phyloP scores from a whole-genome alignment of 2,797 vertebrate species.

The Gymnocypris eckloni region DNA sequence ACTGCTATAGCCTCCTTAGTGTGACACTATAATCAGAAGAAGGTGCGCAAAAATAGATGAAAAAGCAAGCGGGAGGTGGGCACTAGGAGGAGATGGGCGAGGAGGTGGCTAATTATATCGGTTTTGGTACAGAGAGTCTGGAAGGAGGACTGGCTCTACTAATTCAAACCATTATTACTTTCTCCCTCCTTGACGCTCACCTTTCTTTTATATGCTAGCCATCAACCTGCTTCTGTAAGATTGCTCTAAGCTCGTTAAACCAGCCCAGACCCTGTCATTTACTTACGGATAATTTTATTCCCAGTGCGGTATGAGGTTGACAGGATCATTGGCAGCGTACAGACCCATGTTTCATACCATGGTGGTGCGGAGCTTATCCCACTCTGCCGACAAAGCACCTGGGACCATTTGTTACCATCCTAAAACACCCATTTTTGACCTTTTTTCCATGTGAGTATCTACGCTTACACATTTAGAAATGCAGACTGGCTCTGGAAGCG shows the following conservation, averaged over 20 bases:
- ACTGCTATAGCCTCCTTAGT: conserved; percentile 64
- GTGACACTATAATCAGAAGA: conserved; percentile 54
- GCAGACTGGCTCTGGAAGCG: conserved; percentile 23
- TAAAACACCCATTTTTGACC: conserved; percentile 17
- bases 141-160: conserved; percentile 39
- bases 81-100: conserved; percentile 15
- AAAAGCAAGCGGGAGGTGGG: not conserved
- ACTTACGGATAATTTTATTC: conserved; percentile 46
- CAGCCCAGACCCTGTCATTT: conserved; percentile 38
- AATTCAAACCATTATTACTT: conserved; percentile 46
- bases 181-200: conserved; percentile 7
- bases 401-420: conserved; percentile 18
- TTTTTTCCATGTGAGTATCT: not conserved
- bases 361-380: not conserved
- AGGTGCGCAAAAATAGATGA: conserved; percentile 55
- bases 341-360: conserved; percentile 22
- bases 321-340: conserved; percentile 62
- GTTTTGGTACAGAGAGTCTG: conserved; percentile 34
- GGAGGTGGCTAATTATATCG: conserved; percentile 65
- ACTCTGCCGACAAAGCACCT: conserved; percentile 13
- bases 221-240: conserved; percentile 37
- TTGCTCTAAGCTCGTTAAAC: conserved; percentile 27
- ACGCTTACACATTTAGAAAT: not conserved
- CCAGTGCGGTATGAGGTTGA: conserved; percentile 44
- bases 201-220: conserved; percentile 41